phyloP scores from a whole-genome alignment of 2,113 vertebrate genomes.

The Falcunculus frontatus region DNA sequence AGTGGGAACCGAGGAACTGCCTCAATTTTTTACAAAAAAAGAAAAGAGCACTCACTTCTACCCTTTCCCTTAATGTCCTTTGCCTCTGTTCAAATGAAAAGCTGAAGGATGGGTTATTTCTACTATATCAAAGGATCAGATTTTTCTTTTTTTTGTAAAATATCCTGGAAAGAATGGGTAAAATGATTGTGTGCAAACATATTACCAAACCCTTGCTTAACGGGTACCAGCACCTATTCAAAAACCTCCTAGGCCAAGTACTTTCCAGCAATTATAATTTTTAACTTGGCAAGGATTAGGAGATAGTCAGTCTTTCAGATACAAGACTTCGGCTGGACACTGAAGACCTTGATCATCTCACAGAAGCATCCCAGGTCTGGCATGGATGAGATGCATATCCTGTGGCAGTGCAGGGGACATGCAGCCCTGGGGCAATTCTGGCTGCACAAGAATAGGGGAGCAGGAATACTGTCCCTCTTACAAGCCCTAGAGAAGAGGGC shows the following conservation, averaged over 20 bases:
- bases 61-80: not conserved
- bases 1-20: not conserved
- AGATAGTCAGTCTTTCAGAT: not conserved
- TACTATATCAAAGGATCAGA: not conserved
- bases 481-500: not conserved
- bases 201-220: not conserved
- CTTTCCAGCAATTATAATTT: not conserved
- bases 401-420: not conserved
- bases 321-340: not conserved
- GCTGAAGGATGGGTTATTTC: not conserved
- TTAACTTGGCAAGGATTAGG: not conserved
- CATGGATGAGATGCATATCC: accelerated
- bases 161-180: not conserved
- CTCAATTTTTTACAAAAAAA: not conserved
- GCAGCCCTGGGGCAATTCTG: not conserved
- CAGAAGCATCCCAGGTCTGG: not conserved
- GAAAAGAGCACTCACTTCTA: not conserved
- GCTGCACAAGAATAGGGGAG: not conserved
- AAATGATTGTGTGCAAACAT: not conserved
- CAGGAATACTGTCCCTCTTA: not conserved
- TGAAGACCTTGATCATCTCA: not conserved
- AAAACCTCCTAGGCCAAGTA: not conserved
- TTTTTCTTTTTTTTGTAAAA: not conserved
- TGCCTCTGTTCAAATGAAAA: not conserved
- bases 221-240: not conserved